Evolutionary conservation across 1,140 invertebrate species (phyloP).

Genomic region (Babylonia areolata): DNA sequence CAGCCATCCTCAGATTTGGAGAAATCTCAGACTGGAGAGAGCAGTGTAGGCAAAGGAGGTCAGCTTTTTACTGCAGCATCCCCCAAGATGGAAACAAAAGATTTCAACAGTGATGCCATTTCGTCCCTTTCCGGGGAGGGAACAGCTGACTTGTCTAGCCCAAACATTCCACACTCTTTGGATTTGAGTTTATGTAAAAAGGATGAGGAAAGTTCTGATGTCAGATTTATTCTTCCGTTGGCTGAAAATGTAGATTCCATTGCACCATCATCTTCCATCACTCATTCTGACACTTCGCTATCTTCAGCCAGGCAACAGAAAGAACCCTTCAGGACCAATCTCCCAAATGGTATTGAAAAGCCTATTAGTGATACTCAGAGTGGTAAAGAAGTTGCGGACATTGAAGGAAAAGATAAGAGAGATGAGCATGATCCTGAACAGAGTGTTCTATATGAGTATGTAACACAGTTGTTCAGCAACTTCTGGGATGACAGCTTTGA

Average conservation of each 20-base stretch:
- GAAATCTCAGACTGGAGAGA: not conserved
- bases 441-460: conserved; percentile 38
- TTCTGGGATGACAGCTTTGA: conserved; percentile 57
- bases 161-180: not conserved
- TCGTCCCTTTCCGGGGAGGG: not conserved
- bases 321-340: not conserved
- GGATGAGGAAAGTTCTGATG: not conserved
- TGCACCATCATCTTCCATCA: not conserved
- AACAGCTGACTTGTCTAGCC: not conserved
- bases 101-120: not conserved
- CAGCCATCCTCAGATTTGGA: not conserved
- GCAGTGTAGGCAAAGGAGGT: not conserved
- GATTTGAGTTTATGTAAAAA: not conserved
- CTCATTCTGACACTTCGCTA: not conserved
- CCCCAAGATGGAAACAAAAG: not conserved
- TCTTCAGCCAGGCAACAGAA: not conserved
- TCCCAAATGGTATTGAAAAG: conserved; percentile 19
- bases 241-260: not conserved
- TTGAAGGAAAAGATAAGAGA: not conserved
- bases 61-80: too few species aligned
- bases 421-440: not conserved
- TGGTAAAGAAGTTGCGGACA: not conserved
- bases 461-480: conserved; percentile 64
- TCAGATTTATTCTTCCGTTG: not conserved
- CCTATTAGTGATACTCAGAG: not conserved